Evolutionary conservation across 2,113 vertebrate species (phyloP).

Genomic region (Gadus chalcogrammus): DNA sequence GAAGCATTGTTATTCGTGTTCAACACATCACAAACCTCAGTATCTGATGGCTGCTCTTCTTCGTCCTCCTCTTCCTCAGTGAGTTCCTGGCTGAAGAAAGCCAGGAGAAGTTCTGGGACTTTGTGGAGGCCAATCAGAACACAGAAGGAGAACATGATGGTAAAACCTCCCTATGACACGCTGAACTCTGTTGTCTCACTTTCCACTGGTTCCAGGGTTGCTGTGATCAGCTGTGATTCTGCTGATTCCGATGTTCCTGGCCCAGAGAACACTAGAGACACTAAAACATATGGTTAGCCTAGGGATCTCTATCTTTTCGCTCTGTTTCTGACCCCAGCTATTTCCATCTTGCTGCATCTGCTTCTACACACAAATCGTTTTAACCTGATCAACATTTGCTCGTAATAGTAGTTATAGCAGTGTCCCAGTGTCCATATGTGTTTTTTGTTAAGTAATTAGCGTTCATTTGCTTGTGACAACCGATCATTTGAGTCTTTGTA

Average conservation of each 20-base stretch:
- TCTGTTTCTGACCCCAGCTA: too few relatives aligned
- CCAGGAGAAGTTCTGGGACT: constrained; percentile 94
- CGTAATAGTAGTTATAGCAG: too few relatives aligned
- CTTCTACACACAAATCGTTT: too few relatives aligned
- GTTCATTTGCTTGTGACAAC: too few relatives aligned
- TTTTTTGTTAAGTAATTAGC: too few relatives aligned
- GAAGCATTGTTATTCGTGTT: neutral
- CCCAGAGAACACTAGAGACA: too few relatives aligned
- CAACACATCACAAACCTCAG: neutral
- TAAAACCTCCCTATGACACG: constrained; percentile 58
- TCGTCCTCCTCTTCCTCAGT: constrained; percentile 67
- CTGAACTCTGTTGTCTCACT: constrained; percentile 30
- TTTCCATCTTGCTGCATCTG: too few relatives aligned
- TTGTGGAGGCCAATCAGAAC: constrained; percentile 87
- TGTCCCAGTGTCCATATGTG: too few relatives aligned
- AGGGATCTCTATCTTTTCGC: too few relatives aligned
- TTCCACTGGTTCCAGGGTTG: constrained; percentile 12
- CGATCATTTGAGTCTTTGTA: too few relatives aligned
- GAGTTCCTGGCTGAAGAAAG: constrained; percentile 97
- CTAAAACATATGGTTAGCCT: too few relatives aligned
- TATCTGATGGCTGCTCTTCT: constrained; percentile 5
- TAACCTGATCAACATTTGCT: too few relatives aligned
- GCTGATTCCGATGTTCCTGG: neutral
- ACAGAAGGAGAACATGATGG: constrained; percentile 79
- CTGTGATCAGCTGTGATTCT: constrained; percentile 31